A percentile compares a stretch with the other conserved stretches of the same genome.
Evolutionary conservation across 2,797 vertebrate species (phyloP).

Genomic region (Lycodopsis pacificus): DNA sequence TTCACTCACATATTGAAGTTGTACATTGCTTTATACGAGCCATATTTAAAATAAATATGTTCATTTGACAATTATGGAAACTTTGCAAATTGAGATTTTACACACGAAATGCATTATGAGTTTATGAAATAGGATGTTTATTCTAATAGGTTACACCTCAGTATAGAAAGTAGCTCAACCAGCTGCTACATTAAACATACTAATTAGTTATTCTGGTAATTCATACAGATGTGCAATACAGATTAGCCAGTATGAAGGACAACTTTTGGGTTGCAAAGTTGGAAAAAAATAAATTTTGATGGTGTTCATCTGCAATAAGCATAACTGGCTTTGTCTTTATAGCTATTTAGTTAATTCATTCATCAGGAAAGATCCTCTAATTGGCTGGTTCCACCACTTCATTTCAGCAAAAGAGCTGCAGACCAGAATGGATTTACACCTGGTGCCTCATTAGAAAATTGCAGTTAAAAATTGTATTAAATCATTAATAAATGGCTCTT

Average conservation of each 20-base stretch:
- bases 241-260: not conserved
- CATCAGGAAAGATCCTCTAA: not conserved
- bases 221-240: not conserved
- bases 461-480: not conserved
- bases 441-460: not conserved
- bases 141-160: not conserved
- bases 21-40: not conserved
- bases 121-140: not conserved
- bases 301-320: not conserved
- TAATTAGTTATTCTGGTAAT: not conserved
- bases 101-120: not conserved
- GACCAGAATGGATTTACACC: not conserved
- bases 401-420: not conserved
- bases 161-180: not conserved
- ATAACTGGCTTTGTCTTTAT: constrained; percentile 4
- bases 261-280: not conserved
- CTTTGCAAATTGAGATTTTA: not conserved
- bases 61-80: not conserved
- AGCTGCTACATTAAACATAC: not conserved
- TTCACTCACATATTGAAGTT: not conserved
- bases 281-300: not conserved
- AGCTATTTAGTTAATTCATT: not conserved
- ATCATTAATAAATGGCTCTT: not conserved
- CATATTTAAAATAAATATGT: not conserved
- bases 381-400: not conserved